Evolutionary conservation across 2,888 invertebrate genomes (phyloP), one percentile per base, ranked within the genome.

Genomic region (Clitarchus hookeri): DNA sequence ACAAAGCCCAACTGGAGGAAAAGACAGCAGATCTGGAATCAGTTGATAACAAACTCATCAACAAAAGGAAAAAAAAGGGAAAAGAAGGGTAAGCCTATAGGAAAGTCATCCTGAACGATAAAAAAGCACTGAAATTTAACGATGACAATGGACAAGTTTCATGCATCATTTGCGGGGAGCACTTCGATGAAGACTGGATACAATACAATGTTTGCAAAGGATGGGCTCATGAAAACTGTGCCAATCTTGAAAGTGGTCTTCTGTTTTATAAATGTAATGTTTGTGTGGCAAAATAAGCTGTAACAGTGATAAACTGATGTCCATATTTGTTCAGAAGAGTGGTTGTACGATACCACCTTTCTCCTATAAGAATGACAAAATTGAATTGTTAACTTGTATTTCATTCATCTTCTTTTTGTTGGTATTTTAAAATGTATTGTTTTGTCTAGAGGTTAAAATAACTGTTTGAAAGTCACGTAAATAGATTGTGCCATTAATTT

Each of bases 191-290:
- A 82, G 82, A 82, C 44, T 82, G 82, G 27, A 82, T 82, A 23
- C 36, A 27, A n/a, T 82, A 36, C 12, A 26, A 19, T 27, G 19
- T 12, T 36, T 82, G 82, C n/a, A 82, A 79, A 36, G 82, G 82
- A 6, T 82, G 82, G 82, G 4, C 82, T 36, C 82, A 44, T 12
- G 82, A 82, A 82, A 82, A 82, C 36, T 82, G 82, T 44, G 82
- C 13, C 23, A 82, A 36, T 27, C 65, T 65, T 65, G 65, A 65
- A 48, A 48, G 48, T 48, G 3, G 48, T n/a, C n/a, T n/a, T n/a
- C n/a, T 36, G 36, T 36, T 36, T 36, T 36, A 36, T 36, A 36
- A 36, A 36, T 36, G n/a, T n/a, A n/a, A 36, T 36, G 36, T 36
- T 4, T 36, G 36, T 36, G 36, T 36, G 4, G 36, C 36, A 36